phyloP scores from a whole-genome alignment of 2,113 vertebrate species.

The Mus pahari region DNA sequence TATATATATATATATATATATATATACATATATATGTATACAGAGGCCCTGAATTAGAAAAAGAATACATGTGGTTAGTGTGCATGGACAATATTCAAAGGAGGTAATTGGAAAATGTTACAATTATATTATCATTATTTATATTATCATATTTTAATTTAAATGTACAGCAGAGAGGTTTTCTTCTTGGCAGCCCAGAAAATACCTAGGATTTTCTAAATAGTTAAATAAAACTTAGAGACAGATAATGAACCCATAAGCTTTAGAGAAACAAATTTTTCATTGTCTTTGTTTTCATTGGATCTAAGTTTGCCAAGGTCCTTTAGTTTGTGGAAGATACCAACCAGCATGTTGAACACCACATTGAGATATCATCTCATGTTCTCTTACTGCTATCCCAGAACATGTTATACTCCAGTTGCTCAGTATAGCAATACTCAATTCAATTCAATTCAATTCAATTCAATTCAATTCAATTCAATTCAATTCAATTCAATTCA shows the following conservation, averaged over 20 bases:
- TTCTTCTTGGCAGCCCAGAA: background rate
- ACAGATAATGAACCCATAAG: background rate
- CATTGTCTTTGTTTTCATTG: background rate
- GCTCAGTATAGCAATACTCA: background rate
- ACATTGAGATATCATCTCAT: background rate
- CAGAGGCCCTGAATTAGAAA: no score
- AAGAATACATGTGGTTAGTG: no score
- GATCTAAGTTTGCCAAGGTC: background rate
- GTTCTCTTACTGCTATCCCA: background rate
- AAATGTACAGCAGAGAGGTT: background rate
- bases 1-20: no score
- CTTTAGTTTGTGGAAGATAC: accelerated
- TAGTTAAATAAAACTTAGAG: background rate
- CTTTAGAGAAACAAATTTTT: background rate
- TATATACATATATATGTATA: no score
- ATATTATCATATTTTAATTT: background rate
- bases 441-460: background rate
- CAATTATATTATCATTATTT: no score
- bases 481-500: no score
- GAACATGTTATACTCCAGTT: background rate
- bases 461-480: background rate
- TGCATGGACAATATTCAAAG: no score
- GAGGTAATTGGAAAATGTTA: no score
- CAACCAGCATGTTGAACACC: background rate
- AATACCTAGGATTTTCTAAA: background rate